Conservation (phyloP, 2,113 vertebrate genomes). For the Turdus rufiventris region DNA sequence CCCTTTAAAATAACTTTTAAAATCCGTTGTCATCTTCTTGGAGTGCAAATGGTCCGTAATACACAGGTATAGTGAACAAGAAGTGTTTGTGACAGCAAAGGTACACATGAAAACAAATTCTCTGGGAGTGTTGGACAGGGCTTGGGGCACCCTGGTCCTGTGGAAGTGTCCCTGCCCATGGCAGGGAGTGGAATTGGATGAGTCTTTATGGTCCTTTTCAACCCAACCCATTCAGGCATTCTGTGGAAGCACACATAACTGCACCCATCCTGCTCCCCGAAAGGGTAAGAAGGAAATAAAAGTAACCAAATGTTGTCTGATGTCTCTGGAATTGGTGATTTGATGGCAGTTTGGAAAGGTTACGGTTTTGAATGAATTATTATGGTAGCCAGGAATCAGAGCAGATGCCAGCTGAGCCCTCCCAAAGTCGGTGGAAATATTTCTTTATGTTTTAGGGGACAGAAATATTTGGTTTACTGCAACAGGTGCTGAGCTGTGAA, state of each 20-base stretch:
- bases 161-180: neutral
- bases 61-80: fast-evolving
- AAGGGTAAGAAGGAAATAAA: neutral
- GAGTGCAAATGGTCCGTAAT: neutral
- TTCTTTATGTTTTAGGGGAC: neutral
- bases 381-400: neutral
- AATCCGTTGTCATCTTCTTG: neutral
- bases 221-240: neutral
- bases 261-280: fast-evolving
- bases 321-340: fast-evolving
- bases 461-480: neutral
- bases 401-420: neutral
- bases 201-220: neutral
- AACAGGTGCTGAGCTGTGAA: neutral
- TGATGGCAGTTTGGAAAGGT: neutral
- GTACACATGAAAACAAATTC: neutral
- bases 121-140: neutral
- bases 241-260: neutral
- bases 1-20: neutral
- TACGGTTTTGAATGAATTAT: neutral
- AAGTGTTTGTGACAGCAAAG: neutral
- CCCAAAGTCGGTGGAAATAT: fast-evolving
- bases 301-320: neutral
- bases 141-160: neutral
- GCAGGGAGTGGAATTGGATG: neutral